A percentile compares a stretch with the other conserved stretches of the same genome.
Conservation (phyloP, 2,113 vertebrate species). For the Hipposideros armiger region DNA sequence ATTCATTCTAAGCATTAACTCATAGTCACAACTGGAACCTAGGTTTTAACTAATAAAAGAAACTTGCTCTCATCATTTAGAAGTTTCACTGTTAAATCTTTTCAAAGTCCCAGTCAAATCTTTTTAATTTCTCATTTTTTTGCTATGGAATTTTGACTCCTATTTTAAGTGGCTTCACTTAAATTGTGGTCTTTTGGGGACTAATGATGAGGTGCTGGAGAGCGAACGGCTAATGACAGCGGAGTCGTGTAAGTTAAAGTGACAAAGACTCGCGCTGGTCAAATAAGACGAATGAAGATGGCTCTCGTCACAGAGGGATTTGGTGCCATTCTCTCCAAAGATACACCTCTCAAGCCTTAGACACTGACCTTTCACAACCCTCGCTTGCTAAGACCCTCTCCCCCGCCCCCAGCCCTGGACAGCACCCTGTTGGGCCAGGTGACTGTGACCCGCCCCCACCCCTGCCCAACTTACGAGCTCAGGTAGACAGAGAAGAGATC, state of each 20-base stretch:
- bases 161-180: background rate
- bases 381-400: background rate
- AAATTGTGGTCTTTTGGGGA: background rate
- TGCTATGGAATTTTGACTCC: background rate
- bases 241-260: background rate
- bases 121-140: background rate
- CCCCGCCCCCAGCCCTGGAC: background rate
- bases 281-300: accelerated
- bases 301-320: background rate
- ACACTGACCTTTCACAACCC: background rate
- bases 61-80: background rate
- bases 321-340: accelerated
- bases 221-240: background rate
- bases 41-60: background rate
- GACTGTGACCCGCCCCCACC: accelerated
- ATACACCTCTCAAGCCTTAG: background rate
- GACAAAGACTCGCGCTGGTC: accelerated
- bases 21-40: background rate
- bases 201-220: accelerated
- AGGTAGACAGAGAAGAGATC: constrained; percentile 85
- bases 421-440: background rate
- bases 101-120: background rate
- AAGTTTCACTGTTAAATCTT: background rate
- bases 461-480: constrained; percentile 71
- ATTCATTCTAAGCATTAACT: background rate